phyloP scores from a whole-genome alignment of 1,140 invertebrate species.

The Dolichoris vasculosae region DNA sequence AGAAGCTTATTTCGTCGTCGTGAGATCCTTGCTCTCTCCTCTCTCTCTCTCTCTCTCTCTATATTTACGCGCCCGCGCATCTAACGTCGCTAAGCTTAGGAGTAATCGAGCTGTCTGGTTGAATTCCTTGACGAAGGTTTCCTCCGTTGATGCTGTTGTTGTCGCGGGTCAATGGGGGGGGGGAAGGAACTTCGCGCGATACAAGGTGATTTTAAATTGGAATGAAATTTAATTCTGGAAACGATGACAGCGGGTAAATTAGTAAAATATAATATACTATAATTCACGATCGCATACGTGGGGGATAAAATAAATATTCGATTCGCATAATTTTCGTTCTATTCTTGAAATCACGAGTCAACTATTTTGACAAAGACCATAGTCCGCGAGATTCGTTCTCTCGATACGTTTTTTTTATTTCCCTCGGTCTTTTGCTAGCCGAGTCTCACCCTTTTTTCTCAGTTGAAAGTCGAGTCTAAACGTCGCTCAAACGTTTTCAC shows the following conservation, averaged over 20 bases:
- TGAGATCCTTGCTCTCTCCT: too few relatives aligned
- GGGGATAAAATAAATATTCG: neutral
- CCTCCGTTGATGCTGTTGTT: neutral
- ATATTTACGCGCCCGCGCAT: neutral
- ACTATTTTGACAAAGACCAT: too few relatives aligned
- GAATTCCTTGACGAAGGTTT: slow-evolving; percentile 36
- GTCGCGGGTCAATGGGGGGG: neutral
- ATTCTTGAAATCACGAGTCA: too few relatives aligned
- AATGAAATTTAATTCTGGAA: neutral
- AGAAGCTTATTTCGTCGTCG: neutral
- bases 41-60: neutral
- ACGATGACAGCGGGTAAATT: neutral
- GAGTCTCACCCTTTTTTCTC: too few relatives aligned
- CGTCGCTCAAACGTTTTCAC: too few relatives aligned
- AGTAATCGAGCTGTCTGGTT: slow-evolving; percentile 38
- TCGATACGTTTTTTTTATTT: too few relatives aligned
- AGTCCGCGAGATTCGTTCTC: too few relatives aligned
- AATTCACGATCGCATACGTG: neutral
- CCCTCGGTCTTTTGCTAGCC: too few relatives aligned
- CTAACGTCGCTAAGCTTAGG: neutral
- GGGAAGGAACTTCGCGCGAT: too few relatives aligned
- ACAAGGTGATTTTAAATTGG: neutral
- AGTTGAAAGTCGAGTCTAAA: too few relatives aligned
- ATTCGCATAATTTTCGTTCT: neutral
- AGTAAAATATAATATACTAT: too few relatives aligned